Evolutionary conservation across 2,797 vertebrate species (phyloP), one percentile per base, ranked within the genome.

Genomic region (Enteromius trimaculatus): DNA sequence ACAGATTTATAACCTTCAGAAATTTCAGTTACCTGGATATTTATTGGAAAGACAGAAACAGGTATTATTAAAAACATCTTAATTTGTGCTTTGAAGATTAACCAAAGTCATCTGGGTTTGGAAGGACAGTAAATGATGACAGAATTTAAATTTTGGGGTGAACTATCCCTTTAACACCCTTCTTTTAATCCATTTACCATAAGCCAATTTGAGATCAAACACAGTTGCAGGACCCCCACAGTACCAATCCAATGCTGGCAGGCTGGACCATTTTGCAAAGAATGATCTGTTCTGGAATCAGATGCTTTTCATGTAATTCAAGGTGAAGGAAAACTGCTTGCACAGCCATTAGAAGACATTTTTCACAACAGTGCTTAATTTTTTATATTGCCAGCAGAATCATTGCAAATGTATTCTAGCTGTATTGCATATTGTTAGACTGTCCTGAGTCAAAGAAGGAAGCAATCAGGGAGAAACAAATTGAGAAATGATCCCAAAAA

Each of bases 401-500:
- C 29, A 53, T 14, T 37, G 49, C 49, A 75, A 47, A 78, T n/a
- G 0, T 47, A 49, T 21, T 65, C n/a, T 26, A 81, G 51, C 58
- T 51, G 16, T n/a, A 76, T 31, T 17, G 29, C 3, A 69, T 60
- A 8, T 49, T 34, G 49, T 5, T 47, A 8, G 49, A 44, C 64
- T 23, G 21, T 64, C 29, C 70, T 39, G 31, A 64, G 64, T n/a
- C 19, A 55, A 76, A 53, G 17, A 49, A 76, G 60, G 34, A 55
- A 77, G 37, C 23, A 42, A 44, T 74, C 49, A 66, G 47, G 55
- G 23, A 70, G 68, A 78, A 11, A 79, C 51, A 23, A 77, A 37
- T 64, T 42, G 65, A 79, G 71, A 79, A 82, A 64, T 51, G 23
- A 79, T 64, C 29, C 66, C 29, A 13, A 60, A 69, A 72, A 80